Percentiles rank a stretch among this genome's conserved stretches.
Conservation (phyloP, 2,113 vertebrate species). For the Monopterus albus region DNA sequence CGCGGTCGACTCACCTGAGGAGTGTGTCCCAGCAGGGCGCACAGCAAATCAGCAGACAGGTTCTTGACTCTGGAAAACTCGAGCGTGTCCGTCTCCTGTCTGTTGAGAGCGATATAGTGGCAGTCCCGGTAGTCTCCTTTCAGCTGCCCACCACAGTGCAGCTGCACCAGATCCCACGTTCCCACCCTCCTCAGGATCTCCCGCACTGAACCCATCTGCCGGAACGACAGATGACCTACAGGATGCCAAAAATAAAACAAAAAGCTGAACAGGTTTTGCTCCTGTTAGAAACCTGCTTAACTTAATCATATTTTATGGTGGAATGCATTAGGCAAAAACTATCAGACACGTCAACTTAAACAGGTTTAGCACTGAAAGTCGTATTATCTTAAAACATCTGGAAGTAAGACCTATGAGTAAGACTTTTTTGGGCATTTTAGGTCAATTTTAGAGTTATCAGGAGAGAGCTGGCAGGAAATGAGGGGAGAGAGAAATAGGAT, state of each 20-base stretch:
- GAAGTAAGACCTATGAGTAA: no score
- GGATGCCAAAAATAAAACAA: conserved; percentile 11
- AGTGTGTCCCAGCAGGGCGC: conserved; percentile 78
- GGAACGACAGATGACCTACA: conserved; percentile 81
- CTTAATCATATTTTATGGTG: background rate
- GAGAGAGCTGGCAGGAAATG: no score
- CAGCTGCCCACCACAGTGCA: conserved; percentile 75
- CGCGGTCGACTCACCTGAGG: conserved; percentile 75
- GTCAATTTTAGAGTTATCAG: no score
- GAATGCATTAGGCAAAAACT: background rate
- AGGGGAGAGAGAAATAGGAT: no score
- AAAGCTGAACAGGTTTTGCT: background rate
- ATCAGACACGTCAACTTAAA: background rate
- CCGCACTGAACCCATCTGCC: conserved; percentile 72
- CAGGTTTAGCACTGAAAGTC: background rate
- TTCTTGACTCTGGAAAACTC: conserved; percentile 73
- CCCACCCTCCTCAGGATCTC: conserved; percentile 71
- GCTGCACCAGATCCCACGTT: conserved; percentile 79
- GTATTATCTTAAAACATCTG: background rate
- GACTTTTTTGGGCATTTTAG: no score
- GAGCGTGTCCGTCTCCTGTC: conserved; percentile 74
- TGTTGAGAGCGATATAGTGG: conserved; percentile 75
- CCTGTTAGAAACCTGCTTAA: background rate
- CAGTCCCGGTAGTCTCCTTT: conserved; percentile 80
- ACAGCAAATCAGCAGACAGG: conserved; percentile 69